Percentiles rank a stretch among this genome's conserved stretches.
These are phyloP conservation scores for Odontomyia ornata DNA, from an alignment of 2,888 invertebrate species.

Conservation along the genomic window DNA sequence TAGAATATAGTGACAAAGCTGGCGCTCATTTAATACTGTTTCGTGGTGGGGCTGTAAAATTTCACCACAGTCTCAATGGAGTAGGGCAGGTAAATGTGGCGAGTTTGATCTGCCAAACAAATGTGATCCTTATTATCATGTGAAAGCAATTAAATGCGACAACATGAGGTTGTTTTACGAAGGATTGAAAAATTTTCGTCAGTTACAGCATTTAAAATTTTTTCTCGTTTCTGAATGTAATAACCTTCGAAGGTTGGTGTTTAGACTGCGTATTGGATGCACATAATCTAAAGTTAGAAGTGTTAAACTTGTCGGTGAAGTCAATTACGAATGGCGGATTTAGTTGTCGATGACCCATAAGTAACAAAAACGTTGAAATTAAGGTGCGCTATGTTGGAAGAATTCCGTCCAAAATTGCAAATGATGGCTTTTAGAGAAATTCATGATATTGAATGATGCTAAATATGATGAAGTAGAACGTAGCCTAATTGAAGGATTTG, in stretches of 20 bases:
- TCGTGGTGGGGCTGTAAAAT: conserved; percentile 70
- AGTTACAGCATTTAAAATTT: conserved; percentile 76
- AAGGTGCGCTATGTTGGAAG: conserved; percentile 75
- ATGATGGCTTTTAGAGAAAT: conserved; percentile 60
- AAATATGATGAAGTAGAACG: conserved; percentile 87
- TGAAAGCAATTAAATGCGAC: conserved; percentile 85
- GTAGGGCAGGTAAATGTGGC: conserved; percentile 66
- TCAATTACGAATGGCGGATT: conserved; percentile 76
- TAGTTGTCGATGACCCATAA: conserved; percentile 67
- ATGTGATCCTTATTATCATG: conserved; percentile 69
- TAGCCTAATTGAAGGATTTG: conserved; percentile 93
- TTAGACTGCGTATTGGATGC: conserved; percentile 75
- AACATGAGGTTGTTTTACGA: conserved; percentile 80
- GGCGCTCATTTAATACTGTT: conserved; percentile 84
- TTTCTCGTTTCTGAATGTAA: conserved; percentile 77
- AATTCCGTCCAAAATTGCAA: conserved; percentile 69
- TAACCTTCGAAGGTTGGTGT: conserved; percentile 85
- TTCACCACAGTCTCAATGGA: conserved; percentile 65
- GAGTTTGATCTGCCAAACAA: conserved; percentile 69
- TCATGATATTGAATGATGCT: conserved; percentile 51
- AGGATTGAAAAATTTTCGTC: conserved; percentile 78
- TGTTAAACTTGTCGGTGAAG: conserved; percentile 79
- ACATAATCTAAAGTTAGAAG: conserved; percentile 58
- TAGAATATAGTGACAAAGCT: conserved; percentile 86
- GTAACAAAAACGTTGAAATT: conserved; percentile 69